A percentile compares a stretch with the other conserved stretches of the same genome.
Evolutionary conservation across 2,113 vertebrate species (phyloP).

Genomic region (Spizaetus ornatus): DNA sequence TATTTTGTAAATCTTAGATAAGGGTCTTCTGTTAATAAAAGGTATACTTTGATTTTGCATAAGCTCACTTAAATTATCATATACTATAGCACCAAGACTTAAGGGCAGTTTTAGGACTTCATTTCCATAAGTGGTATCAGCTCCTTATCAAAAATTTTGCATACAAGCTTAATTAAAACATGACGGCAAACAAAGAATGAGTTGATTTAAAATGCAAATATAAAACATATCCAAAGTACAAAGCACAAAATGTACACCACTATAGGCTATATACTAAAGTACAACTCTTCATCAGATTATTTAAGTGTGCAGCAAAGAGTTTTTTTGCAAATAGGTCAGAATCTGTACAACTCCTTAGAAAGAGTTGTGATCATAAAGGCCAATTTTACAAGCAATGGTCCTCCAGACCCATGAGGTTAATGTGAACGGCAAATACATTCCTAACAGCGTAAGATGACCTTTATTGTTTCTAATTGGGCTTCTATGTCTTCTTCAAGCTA

Average conservation of each 20-base stretch:
- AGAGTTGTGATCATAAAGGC: background rate
- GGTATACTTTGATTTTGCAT: background rate
- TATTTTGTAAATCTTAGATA: background rate
- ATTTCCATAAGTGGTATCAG: background rate
- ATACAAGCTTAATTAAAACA: constrained; percentile 12
- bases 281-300: background rate
- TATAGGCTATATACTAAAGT: background rate
- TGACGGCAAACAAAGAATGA: background rate
- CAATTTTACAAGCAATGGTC: background rate
- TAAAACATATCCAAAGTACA: constrained; percentile 51
- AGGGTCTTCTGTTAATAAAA: background rate
- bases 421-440: background rate
- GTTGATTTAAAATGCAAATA: constrained; percentile 64
- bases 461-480: background rate
- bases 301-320: background rate
- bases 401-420: background rate
- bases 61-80: background rate
- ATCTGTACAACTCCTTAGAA: background rate
- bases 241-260: background rate
- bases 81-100: background rate
- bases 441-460: background rate
- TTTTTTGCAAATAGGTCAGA: background rate
- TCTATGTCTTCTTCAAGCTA: background rate
- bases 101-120: background rate
- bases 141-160: background rate